Evolutionary conservation across 2,888 invertebrate genomes (phyloP).

Genomic region (Lymantria dispar): DNA sequence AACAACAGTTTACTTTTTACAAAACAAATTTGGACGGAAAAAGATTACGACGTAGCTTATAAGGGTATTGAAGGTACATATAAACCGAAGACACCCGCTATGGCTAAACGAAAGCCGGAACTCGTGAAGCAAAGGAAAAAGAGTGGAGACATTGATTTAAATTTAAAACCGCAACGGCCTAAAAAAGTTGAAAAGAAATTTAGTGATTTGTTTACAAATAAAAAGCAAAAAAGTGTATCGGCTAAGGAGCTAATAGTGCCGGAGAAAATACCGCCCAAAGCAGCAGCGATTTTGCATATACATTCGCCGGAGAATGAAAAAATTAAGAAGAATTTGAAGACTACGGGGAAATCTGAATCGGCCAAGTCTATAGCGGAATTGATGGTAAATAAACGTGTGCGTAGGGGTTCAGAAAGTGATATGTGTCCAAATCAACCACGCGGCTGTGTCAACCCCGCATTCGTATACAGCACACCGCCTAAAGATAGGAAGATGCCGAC

Average conservation of each 20-base stretch:
- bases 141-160: slow-evolving; percentile 71
- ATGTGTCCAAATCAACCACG: slow-evolving; percentile 56
- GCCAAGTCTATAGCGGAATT: slow-evolving; percentile 61
- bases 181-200: slow-evolving; percentile 75
- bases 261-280: slow-evolving; percentile 83
- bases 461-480: slow-evolving; percentile 78
- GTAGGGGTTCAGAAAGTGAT: slow-evolving; percentile 75
- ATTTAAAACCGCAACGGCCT: slow-evolving; percentile 61
- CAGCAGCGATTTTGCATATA: slow-evolving; percentile 83
- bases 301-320: slow-evolving; percentile 68
- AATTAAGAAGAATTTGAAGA: slow-evolving; percentile 63
- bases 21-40: slow-evolving; percentile 69
- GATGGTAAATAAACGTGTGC: slow-evolving; percentile 51
- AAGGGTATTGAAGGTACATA: slow-evolving; percentile 74
- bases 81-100: slow-evolving; percentile 70
- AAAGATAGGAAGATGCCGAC: slow-evolving; percentile 71
- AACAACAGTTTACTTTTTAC: slow-evolving; percentile 62
- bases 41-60: slow-evolving; percentile 68
- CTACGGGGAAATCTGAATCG: slow-evolving; percentile 68
- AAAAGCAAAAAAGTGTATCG: slow-evolving; percentile 69
- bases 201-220: slow-evolving; percentile 73
- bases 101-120: slow-evolving; percentile 69
- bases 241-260: slow-evolving; percentile 74
- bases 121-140: slow-evolving; percentile 58
- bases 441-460: slow-evolving; percentile 72